Evolutionary conservation across 2,888 invertebrate species (phyloP), one percentile per base, ranked within the genome.

Genomic region (Troides oblongomaculatus): DNA sequence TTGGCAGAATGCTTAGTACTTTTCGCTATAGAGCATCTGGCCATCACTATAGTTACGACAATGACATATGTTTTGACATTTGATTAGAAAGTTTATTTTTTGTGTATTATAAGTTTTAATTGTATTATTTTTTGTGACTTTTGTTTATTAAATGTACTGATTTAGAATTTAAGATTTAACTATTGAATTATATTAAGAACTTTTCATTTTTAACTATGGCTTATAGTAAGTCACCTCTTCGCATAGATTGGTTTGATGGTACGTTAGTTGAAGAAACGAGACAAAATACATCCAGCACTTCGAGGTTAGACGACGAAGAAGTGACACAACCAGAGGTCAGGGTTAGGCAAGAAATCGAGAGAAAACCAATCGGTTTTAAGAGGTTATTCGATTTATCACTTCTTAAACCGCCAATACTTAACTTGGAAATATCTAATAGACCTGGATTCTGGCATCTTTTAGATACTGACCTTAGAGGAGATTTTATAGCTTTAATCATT

Each of bases 181-280:
- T 39, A 10, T 39, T 10, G 8, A 39, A 39, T 7, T 39, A 39
- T 10, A 39, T 39, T 39, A 7, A 10, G 7, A 39, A 39, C 8
- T 39, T 39, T 36, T 7, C 39, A 17, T 50, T 39, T 36, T 53
- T 59, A 61, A 72, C 50, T 21, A 91, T 90, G 91, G 76, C 79
- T 73, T 84, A 88, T 59, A 82, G 77, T 71, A 87, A 87, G 76
- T 78, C 84, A 59, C 84, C 88, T 50, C 79, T 91, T 70, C 84
- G 92, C 4, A 90, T 92, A 77, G 92, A 92, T 73, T 92, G 92
- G 92, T 92, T 92, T 71, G 92, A 92, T 76, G 92, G 92, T 8
- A 87, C 88, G 36, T 75, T 90, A n/a, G 83, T 87, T 59, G 88
- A 90, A 81, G 84, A 88, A 72, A 76, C 76, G 30, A 74, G 81